A percentile compares a stretch with the other conserved stretches of the same genome.
phyloP scores from a whole-genome alignment of 2,797 vertebrate genomes.

The Sebastes cheni region DNA sequence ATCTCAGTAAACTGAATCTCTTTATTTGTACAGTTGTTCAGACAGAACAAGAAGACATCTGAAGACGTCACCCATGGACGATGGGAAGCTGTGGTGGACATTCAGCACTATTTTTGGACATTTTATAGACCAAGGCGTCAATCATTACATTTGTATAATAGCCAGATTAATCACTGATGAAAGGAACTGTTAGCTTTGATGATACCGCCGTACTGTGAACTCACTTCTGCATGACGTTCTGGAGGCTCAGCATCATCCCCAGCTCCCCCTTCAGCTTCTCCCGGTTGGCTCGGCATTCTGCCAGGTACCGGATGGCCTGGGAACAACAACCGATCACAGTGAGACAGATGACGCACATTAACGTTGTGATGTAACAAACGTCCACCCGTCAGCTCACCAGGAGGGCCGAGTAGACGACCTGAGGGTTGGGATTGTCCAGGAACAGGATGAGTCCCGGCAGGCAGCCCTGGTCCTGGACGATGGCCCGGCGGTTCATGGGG shows the following conservation, averaged over 20 bases:
- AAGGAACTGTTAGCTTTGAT: too few species aligned
- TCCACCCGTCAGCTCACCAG: conserved; percentile 80
- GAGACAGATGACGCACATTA: neutral
- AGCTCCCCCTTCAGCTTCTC: conserved; percentile 93
- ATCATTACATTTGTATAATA: too few species aligned
- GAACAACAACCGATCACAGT: conserved; percentile 3
- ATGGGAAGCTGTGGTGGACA: too few species aligned
- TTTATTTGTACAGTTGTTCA: too few species aligned
- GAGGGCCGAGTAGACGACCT: conserved; percentile 92
- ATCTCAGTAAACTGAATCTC: too few species aligned
- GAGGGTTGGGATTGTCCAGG: conserved; percentile 90
- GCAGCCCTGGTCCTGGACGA: conserved; percentile 94
- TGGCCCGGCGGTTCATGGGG: conserved; percentile 91
- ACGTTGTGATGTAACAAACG: neutral
- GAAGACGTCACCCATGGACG: too few species aligned
- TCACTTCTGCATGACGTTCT: conserved; percentile 93
- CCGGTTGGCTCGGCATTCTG: conserved; percentile 90
- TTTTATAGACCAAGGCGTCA: too few species aligned
- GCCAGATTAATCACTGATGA: too few species aligned
- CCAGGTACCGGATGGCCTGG: conserved; percentile 91
- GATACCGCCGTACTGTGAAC: conserved; percentile 30
- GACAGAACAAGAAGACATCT: too few species aligned
- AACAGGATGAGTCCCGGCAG: conserved; percentile 94
- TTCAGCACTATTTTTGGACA: too few species aligned
- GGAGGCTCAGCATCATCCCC: conserved; percentile 94